phyloP scores from a whole-genome alignment of 2,888 invertebrate genomes.

The Drosophila formosana region DNA sequence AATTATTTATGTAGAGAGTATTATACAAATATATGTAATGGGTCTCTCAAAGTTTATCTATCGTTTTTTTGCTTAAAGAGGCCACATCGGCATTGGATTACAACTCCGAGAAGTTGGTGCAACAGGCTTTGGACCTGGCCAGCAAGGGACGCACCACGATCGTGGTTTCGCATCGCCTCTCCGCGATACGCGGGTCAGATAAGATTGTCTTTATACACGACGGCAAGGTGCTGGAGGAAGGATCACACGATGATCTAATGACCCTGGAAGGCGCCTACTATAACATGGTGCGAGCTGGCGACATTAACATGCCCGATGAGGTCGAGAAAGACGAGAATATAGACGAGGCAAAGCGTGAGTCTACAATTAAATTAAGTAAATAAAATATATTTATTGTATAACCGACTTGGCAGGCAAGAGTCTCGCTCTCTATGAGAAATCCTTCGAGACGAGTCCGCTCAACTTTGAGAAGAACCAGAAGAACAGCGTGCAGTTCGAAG shows the following conservation, averaged over 20 bases:
- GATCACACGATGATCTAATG: slow-evolving; percentile 91
- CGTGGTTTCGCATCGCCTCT: slow-evolving; percentile 90
- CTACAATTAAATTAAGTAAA: too few species aligned
- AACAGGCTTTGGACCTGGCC: slow-evolving; percentile 92
- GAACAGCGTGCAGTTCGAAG: slow-evolving; percentile 78
- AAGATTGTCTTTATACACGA: slow-evolving; percentile 90
- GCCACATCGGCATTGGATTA: slow-evolving; percentile 94
- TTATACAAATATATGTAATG: too few species aligned
- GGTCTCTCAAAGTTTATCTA: too few species aligned
- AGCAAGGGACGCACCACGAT: slow-evolving; percentile 91
- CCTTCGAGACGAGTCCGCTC: slow-evolving; percentile 82
- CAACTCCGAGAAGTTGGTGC: slow-evolving; percentile 92
- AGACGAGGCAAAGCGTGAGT: slow-evolving; percentile 76
- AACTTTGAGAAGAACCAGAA: slow-evolving; percentile 84
- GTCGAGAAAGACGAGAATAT: slow-evolving; percentile 64
- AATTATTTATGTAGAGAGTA: too few species aligned
- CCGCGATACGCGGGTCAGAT: slow-evolving; percentile 90
- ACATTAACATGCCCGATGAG: slow-evolving; percentile 74
- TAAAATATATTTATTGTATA: background rate
- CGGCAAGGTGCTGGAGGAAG: slow-evolving; percentile 90
- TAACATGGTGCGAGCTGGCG: slow-evolving; percentile 87
- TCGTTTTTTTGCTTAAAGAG: slow-evolving; percentile 78
- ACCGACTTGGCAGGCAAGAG: slow-evolving; percentile 69
- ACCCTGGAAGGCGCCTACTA: slow-evolving; percentile 88
- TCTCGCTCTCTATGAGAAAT: slow-evolving; percentile 82